Percentiles rank a stretch among this genome's conserved stretches.
Conservation (phyloP, 2,113 vertebrate genomes). For the Rhombomys opimus region DNA sequence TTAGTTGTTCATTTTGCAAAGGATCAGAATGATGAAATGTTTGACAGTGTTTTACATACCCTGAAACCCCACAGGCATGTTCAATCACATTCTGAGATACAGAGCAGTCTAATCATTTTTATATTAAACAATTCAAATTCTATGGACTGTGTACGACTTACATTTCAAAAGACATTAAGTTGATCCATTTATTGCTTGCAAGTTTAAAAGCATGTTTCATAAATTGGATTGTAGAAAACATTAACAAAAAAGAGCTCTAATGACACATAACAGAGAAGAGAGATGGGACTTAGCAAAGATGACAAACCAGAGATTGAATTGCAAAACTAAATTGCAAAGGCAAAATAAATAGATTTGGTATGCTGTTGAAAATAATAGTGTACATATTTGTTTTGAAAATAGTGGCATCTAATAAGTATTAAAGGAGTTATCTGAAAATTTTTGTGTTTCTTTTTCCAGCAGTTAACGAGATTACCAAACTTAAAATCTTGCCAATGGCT, state of each 20-base stretch:
- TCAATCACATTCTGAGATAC: conserved; percentile 74
- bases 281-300: neutral
- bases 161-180: conserved; percentile 81
- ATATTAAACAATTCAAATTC: conserved; percentile 81
- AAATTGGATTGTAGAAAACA: conserved; percentile 73
- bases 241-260: conserved; percentile 66
- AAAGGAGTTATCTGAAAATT: conserved; percentile 77
- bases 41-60: conserved; percentile 69
- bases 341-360: conserved; percentile 79
- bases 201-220: conserved; percentile 77
- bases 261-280: conserved; percentile 69
- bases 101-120: conserved; percentile 78
- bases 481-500: conserved; percentile 74
- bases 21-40: conserved; percentile 78
- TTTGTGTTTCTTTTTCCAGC: conserved; percentile 31
- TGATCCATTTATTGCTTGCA: conserved; percentile 71
- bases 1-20: conserved; percentile 77
- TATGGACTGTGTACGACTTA: conserved; percentile 79
- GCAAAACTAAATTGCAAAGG: conserved; percentile 82
- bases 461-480: conserved; percentile 78
- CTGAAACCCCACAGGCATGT: conserved; percentile 65
- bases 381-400: conserved; percentile 73
- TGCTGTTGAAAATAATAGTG: conserved; percentile 70
- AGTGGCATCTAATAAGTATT: conserved; percentile 78
- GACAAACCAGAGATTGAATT: conserved; percentile 78